Evolutionary conservation across 2,113 vertebrate genomes (phyloP).

Genomic region (Dasyurus viverrinus): DNA sequence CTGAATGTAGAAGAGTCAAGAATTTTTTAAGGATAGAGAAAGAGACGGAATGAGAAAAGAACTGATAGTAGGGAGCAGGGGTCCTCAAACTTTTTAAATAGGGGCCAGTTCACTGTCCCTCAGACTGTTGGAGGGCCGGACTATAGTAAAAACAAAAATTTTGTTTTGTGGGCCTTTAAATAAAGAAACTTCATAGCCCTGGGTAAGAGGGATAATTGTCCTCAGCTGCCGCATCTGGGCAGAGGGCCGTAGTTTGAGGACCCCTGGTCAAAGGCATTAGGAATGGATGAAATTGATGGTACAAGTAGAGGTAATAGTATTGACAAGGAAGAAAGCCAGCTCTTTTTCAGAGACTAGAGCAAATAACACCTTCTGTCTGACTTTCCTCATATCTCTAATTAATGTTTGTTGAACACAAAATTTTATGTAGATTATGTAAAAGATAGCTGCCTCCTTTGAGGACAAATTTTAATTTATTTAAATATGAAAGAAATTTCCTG

Average conservation of each 20-base stretch:
- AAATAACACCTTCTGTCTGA: background rate
- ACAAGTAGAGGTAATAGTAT: background rate
- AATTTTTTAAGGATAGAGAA: background rate
- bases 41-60: background rate
- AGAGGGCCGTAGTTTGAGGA: too few relatives aligned
- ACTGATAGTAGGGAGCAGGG: background rate
- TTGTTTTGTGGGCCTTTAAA: too few relatives aligned
- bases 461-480: background rate
- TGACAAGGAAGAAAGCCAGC: background rate
- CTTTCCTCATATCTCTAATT: background rate
- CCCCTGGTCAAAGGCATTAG: background rate
- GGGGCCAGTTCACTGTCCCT: too few relatives aligned
- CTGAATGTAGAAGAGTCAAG: too few relatives aligned
- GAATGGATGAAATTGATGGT: background rate
- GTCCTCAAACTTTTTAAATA: too few relatives aligned
- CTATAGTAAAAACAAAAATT: too few relatives aligned
- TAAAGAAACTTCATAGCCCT: too few relatives aligned
- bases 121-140: too few relatives aligned
- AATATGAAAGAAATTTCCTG: background rate
- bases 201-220: too few relatives aligned
- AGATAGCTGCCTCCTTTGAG: background rate
- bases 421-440: background rate
- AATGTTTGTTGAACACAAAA: background rate
- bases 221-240: too few relatives aligned
- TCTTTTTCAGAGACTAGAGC: background rate